phyloP scores from a whole-genome alignment of 2,797 vertebrate genomes.

The Coranthus polyacanthus region DNA sequence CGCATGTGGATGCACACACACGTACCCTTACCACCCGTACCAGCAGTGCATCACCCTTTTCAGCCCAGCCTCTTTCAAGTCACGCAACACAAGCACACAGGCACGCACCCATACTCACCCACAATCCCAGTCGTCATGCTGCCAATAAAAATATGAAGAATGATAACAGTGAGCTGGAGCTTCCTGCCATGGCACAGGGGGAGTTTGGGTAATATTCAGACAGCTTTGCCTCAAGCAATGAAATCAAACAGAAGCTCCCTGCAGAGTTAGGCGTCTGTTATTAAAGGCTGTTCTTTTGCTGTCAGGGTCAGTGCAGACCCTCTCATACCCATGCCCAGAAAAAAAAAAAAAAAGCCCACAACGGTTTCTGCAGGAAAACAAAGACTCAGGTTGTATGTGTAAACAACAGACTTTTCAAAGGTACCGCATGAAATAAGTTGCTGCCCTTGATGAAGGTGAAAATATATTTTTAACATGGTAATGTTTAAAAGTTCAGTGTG shows the following conservation, averaged over 20 bases:
- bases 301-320: constrained; percentile 78
- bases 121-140: constrained; percentile 56
- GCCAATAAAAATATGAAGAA: constrained; percentile 75
- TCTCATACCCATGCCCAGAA: constrained; percentile 51
- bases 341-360: constrained; percentile 23
- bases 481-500: background rate
- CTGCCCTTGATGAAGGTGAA: constrained; percentile 48
- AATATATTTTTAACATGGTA: constrained; percentile 25
- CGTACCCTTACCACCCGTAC: constrained; percentile 18
- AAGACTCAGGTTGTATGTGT: constrained; percentile 17
- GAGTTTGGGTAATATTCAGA: constrained; percentile 81
- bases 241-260: constrained; percentile 78
- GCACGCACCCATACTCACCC: constrained; percentile 40
- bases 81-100: constrained; percentile 56
- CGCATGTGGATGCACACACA: constrained; percentile 17
- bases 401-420: constrained; percentile 34
- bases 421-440: constrained; percentile 39
- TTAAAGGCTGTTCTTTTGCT: constrained; percentile 81
- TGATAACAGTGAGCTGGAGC: constrained; percentile 77
- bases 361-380: constrained; percentile 25
- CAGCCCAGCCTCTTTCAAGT: constrained; percentile 54
- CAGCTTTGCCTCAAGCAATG: constrained; percentile 78
- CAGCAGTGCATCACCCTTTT: constrained; percentile 42
- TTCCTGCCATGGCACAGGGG: constrained; percentile 67
- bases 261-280: constrained; percentile 78